Conservation (phyloP, 2,113 vertebrate genomes). For the Echinops telfairi region DNA sequence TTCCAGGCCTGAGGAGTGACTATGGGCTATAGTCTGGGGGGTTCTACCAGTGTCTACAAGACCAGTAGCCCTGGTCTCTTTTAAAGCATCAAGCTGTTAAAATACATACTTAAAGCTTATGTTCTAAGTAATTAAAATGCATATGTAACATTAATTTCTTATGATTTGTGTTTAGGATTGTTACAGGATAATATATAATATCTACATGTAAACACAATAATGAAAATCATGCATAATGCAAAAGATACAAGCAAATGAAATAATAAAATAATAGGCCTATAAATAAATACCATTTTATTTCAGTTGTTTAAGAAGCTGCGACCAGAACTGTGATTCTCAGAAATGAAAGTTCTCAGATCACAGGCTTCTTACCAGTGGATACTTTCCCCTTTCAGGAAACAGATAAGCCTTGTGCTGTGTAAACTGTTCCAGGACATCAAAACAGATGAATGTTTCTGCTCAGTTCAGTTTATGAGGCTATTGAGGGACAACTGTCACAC, state of each 20-base stretch:
- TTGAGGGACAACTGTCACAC: slow-evolving; percentile 5
- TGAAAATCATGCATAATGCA: background rate
- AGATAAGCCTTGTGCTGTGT: slow-evolving; percentile 41
- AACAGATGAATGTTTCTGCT: slow-evolving; percentile 51
- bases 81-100: slow-evolving; percentile 30
- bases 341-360: slow-evolving; percentile 37
- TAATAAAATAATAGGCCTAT: background rate
- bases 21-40: too few relatives aligned
- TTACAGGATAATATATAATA: slow-evolving; percentile 13
- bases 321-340: slow-evolving; percentile 29
- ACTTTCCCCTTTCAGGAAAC: slow-evolving; percentile 63
- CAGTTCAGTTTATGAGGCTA: slow-evolving; percentile 61
- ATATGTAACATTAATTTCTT: slow-evolving; percentile 37
- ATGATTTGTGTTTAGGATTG: slow-evolving; percentile 50
- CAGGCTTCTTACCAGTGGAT: slow-evolving; percentile 3
- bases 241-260: background rate
- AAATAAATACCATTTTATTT: slow-evolving; percentile 25
- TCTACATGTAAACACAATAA: too few relatives aligned
- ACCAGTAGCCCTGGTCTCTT: too few relatives aligned
- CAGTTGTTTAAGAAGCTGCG: slow-evolving; percentile 44
- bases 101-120: slow-evolving; percentile 30
- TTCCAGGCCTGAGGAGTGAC: too few relatives aligned
- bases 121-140: slow-evolving; percentile 19
- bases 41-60: too few relatives aligned
- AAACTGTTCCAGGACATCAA: slow-evolving; percentile 55